A percentile compares a stretch with the other conserved stretches of the same genome.
phyloP scores from a whole-genome alignment of 2,888 invertebrate species.

The Camptogramma bilineatum region DNA sequence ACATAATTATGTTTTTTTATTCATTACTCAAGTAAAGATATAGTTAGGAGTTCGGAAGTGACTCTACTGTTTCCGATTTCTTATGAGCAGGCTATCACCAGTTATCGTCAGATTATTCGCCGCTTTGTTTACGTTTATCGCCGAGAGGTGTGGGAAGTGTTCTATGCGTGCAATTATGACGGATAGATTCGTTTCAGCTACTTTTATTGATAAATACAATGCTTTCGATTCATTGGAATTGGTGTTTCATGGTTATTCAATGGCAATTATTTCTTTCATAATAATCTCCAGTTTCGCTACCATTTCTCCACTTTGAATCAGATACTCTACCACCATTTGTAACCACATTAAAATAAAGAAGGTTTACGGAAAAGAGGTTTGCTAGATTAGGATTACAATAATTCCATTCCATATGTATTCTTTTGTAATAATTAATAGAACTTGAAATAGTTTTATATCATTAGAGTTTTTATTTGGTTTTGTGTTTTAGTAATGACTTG shows the following conservation, averaged over 20 bases:
- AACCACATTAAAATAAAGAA: too few relatives aligned
- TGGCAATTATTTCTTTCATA: background rate
- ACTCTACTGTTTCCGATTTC: background rate
- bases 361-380: too few relatives aligned
- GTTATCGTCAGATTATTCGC: slow-evolving; percentile 53
- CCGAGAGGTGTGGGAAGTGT: slow-evolving; percentile 54
- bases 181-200: slow-evolving; percentile 22
- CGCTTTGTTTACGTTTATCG: slow-evolving; percentile 66
- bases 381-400: too few relatives aligned
- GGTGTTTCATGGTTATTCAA: slow-evolving; percentile 20
- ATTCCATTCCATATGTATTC: too few relatives aligned
- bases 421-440: too few relatives aligned
- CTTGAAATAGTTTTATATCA: too few relatives aligned
- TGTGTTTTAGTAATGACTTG: background rate
- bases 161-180: slow-evolving; percentile 27
- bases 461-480: too few relatives aligned
- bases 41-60: background rate
- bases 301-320: too few relatives aligned
- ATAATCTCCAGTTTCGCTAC: too few relatives aligned
- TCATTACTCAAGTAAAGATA: too few relatives aligned
- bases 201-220: slow-evolving; percentile 6
- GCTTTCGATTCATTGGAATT: slow-evolving; percentile 6
- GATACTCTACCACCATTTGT: too few relatives aligned
- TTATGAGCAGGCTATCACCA: slow-evolving; percentile 49
- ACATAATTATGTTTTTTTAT: too few relatives aligned